These are phyloP conservation scores for Psophia crepitans DNA, from an alignment of 2,113 vertebrate species.

Conservation along the genomic window DNA sequence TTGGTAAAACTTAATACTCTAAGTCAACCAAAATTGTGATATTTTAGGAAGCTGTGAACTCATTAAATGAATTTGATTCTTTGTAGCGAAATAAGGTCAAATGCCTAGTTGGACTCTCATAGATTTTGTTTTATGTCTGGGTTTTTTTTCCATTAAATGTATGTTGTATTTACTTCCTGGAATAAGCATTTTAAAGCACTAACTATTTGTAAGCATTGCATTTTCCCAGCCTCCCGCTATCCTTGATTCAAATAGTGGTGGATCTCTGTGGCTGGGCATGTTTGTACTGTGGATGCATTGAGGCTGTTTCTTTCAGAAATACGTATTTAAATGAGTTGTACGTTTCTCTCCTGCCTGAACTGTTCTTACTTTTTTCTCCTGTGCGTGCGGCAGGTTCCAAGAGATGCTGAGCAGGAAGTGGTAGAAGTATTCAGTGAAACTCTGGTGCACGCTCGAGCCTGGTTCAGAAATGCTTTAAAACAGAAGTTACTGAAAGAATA, in stretches of 20 bases:
- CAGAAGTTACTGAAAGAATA: not conserved
- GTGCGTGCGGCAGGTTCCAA: not conserved
- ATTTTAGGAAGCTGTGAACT: not conserved
- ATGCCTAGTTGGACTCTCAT: not conserved
- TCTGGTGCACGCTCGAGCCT: not conserved
- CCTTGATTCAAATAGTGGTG: not conserved
- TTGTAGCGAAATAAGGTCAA: not conserved
- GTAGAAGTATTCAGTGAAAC: not conserved
- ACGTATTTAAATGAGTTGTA: not conserved
- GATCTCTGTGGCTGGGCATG: not conserved
- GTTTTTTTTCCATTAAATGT: not conserved
- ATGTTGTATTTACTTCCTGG: not conserved
- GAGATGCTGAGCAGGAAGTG: not conserved
- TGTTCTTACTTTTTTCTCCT: not conserved
- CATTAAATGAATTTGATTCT: not conserved
- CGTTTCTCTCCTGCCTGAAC: not conserved
- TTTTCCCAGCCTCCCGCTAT: not conserved
- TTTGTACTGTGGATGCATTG: not conserved
- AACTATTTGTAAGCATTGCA: not conserved
- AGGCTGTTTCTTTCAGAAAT: not conserved
- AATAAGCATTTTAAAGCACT: not conserved
- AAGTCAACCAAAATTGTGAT: not conserved
- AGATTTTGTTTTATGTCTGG: not conserved
- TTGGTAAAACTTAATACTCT: not conserved
- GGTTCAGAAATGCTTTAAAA: not conserved